phyloP scores from a whole-genome alignment of 2,888 invertebrate genomes.

The Strigamia crassipes region DNA sequence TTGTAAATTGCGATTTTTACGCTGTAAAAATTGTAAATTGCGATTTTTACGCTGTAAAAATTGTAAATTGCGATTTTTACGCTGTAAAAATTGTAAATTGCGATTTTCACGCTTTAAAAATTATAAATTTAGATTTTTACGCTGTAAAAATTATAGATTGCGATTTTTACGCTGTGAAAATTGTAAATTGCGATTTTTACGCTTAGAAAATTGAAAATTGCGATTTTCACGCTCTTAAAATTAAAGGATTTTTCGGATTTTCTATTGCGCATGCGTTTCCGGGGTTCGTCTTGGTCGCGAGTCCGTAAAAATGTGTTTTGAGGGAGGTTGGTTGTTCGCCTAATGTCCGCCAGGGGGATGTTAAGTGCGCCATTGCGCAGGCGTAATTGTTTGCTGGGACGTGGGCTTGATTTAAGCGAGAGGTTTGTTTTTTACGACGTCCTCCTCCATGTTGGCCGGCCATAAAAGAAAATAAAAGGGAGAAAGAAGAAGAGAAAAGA shows the following conservation, averaged over 20 bases:
- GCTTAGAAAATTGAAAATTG: neutral
- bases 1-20: neutral
- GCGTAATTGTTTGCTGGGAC: conserved; percentile 10
- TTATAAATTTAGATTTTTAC: no score
- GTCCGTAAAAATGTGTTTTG: neutral
- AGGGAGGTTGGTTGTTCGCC: neutral
- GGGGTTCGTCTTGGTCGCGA: neutral
- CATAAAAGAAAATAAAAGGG: conserved; percentile 4
- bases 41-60: no score
- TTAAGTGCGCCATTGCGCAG: conserved; percentile 10
- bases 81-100: no score
- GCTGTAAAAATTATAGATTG: neutral
- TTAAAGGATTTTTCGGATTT: neutral
- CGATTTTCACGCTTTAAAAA: no score
- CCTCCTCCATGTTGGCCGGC: conserved; percentile 10
- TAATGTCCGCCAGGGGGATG: conserved; percentile 10
- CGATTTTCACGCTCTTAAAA: neutral
- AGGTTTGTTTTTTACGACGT: conserved; percentile 10
- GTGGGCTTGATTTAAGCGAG: conserved; percentile 2
- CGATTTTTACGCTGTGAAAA: neutral
- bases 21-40: no score
- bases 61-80: no score
- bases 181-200: neutral
- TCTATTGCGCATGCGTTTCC: neutral
- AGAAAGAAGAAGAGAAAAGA: neutral